Conservation (phyloP, 1,140 invertebrate genomes). For the Saxidomus purpurata region DNA sequence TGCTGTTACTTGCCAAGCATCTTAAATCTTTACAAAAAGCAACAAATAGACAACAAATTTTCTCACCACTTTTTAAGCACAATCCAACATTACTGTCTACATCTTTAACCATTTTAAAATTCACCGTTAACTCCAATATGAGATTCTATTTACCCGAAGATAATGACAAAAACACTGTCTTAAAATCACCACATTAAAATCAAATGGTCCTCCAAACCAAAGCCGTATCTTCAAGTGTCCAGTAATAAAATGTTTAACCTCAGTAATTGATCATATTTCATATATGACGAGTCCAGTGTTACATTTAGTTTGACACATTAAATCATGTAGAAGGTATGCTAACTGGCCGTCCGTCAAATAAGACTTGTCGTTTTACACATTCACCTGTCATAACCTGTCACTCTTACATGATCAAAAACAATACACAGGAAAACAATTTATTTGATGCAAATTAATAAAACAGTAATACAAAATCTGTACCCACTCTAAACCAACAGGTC, state of each 20-base stretch:
- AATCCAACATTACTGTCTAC: neutral
- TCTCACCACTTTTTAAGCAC: neutral
- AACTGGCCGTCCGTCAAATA: neutral
- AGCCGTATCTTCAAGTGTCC: neutral
- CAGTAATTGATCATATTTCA: conserved; percentile 11
- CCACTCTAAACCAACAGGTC: no score
- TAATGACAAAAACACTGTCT: neutral
- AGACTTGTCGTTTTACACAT: neutral
- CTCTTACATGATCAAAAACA: neutral
- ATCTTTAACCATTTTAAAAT: neutral
- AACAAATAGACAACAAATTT: neutral
- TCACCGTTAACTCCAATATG: no score
- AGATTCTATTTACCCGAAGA: neutral
- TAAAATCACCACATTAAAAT: neutral
- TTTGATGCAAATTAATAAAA: neutral
- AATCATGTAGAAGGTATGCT: conserved; percentile 4
- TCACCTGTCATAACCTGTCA: conserved; percentile 1
- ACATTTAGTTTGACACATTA: conserved; percentile 5
- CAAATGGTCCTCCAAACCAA: neutral
- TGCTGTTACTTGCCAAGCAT: no score
- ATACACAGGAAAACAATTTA: conserved; percentile 18
- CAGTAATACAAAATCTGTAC: no score
- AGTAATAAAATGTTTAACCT: conserved; percentile 12
- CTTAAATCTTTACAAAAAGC: neutral
- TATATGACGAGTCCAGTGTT: neutral